phyloP scores from a whole-genome alignment of 2,797 vertebrate species.

The Mormyrus hasselquistii region DNA sequence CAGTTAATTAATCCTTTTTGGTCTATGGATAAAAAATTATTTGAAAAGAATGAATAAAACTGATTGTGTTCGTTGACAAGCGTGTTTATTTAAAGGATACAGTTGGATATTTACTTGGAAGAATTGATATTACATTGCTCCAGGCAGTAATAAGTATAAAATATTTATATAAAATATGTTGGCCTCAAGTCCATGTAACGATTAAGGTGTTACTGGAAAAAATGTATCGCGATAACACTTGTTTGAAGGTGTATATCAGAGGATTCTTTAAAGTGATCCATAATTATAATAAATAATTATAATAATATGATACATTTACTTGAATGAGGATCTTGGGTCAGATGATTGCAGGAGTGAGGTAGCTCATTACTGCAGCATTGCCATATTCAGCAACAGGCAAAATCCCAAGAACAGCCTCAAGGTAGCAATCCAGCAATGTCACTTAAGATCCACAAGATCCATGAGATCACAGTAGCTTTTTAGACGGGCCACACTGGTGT shows the following conservation, averaged over 20 bases:
- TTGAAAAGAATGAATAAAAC: background rate
- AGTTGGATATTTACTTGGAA: background rate
- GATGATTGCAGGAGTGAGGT: background rate
- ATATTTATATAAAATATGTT: background rate
- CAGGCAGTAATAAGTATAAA: background rate
- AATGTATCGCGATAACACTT: background rate
- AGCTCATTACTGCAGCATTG: background rate
- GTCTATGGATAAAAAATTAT: background rate
- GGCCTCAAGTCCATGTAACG: background rate
- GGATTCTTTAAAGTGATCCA: background rate
- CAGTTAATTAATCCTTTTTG: constrained; percentile 5
- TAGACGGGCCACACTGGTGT: constrained; percentile 44
- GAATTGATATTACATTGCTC: background rate
- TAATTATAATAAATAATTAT: background rate
- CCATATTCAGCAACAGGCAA: background rate
- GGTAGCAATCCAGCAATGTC: constrained; percentile 43
- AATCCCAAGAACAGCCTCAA: constrained; percentile 33
- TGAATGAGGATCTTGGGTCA: background rate
- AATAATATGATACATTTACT: background rate
- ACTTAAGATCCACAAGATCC: constrained; percentile 45
- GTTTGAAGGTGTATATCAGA: background rate
- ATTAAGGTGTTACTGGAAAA: background rate
- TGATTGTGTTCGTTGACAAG: background rate
- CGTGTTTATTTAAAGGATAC: background rate
- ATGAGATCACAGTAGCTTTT: constrained; percentile 54